Evolutionary conservation across 2,113 vertebrate genomes (phyloP).

Genomic region (Passer domesticus): DNA sequence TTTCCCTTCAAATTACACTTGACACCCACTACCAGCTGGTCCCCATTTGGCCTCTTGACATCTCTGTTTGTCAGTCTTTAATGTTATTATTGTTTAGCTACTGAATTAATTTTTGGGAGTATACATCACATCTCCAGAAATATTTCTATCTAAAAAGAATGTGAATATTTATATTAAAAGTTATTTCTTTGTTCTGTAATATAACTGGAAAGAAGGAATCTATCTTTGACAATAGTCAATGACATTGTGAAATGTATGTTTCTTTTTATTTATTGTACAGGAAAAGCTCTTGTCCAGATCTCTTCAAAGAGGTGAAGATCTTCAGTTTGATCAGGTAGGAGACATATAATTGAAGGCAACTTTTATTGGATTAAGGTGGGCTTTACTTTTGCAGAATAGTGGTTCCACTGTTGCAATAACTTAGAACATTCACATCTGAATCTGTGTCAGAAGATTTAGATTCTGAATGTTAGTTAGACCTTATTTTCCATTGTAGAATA

Average conservation of each 20-base stretch:
- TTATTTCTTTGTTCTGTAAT: background rate
- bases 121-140: background rate
- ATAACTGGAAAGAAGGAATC: background rate
- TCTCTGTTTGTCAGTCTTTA: background rate
- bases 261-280: slow-evolving; percentile 57
- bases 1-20: background rate
- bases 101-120: background rate
- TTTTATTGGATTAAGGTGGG: background rate
- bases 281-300: slow-evolving; percentile 96
- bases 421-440: background rate
- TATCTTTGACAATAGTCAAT: background rate
- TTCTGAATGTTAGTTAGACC: background rate
- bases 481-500: background rate
- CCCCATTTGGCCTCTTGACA: fast-evolving
- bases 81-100: background rate
- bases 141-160: background rate
- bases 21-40: background rate
- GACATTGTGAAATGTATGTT: background rate
- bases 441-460: background rate
- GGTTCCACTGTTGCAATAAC: background rate
- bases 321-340: slow-evolving; percentile 98
- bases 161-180: background rate
- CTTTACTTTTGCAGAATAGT: background rate
- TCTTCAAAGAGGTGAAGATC: slow-evolving; percentile 97
- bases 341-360: background rate